Evolutionary conservation across 2,888 invertebrate genomes (phyloP).

Genomic region (Drosophila paramelanica): DNA sequence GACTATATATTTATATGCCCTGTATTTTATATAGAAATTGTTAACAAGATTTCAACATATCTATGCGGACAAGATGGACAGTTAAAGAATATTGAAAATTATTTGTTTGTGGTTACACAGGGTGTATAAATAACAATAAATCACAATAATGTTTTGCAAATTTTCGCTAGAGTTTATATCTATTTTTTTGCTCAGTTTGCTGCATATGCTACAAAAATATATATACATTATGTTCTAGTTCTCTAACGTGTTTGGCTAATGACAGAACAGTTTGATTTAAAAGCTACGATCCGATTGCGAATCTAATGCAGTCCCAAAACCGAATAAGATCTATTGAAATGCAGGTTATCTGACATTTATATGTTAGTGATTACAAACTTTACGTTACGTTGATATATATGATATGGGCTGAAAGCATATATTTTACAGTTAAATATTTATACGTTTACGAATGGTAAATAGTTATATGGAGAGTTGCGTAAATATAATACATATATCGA

Average conservation of each 20-base stretch:
- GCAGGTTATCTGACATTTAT: conserved; percentile 38
- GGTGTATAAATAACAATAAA: conserved; percentile 71
- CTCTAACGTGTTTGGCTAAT: conserved; percentile 51
- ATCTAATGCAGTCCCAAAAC: conserved; percentile 53
- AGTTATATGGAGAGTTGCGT: conserved; percentile 34
- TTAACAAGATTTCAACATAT: conserved; percentile 5
- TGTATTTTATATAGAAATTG: conserved; percentile 16
- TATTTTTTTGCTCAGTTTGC: conserved; percentile 57
- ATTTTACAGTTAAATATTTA: conserved; percentile 18
- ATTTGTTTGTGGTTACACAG: conserved; percentile 9
- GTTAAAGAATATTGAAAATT: neutral
- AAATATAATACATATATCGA: conserved; percentile 49
- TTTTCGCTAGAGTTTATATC: conserved; percentile 69
- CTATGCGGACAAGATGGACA: conserved; percentile 1
- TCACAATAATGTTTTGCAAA: conserved; percentile 75
- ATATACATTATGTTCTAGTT: conserved; percentile 55
- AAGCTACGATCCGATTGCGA: conserved; percentile 41
- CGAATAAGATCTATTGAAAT: conserved; percentile 50
- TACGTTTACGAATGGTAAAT: conserved; percentile 25
- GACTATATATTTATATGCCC: conserved; percentile 52
- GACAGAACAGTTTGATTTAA: conserved; percentile 59
- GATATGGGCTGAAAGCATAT: conserved; percentile 54
- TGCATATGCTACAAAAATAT: conserved; percentile 69
- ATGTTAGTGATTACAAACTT: neutral
- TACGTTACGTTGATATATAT: conserved; percentile 29